These are phyloP conservation scores for Odocoileus hemionus DNA, from an alignment of 2,113 vertebrate genomes.

Conservation along the genomic window DNA sequence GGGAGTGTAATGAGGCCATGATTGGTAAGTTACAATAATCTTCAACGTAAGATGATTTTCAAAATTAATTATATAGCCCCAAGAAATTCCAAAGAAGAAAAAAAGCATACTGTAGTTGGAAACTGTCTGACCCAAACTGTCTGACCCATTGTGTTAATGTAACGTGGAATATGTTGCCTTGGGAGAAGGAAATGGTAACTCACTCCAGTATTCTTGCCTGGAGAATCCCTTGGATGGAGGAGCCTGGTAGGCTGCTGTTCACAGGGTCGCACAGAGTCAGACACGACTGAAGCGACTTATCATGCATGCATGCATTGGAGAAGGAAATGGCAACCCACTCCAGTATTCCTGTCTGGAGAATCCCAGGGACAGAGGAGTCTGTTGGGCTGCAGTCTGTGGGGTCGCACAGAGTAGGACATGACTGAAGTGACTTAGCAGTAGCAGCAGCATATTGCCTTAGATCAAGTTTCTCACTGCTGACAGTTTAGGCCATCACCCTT, in stretches of 20 bases:
- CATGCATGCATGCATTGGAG: no score
- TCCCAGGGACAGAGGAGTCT: neutral
- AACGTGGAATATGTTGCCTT: neutral
- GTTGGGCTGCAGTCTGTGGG: neutral
- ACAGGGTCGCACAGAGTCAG: no score
- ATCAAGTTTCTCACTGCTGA: neutral
- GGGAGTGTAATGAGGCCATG: neutral
- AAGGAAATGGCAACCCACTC: neutral
- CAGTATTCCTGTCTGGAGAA: neutral
- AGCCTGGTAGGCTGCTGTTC: no score
- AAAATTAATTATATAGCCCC: neutral
- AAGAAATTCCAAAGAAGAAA: neutral
- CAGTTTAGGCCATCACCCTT: neutral
- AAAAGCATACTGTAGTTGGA: neutral
- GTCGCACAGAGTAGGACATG: rapidly evolving
- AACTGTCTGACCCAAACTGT: neutral
- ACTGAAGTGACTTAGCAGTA: neutral
- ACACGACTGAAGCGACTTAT: no score
- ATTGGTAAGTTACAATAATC: neutral
- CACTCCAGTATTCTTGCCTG: no score
- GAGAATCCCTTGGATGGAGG: no score
- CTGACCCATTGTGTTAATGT: neutral
- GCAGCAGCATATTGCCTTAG: neutral
- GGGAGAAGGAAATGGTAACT: neutral
- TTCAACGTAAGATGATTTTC: neutral